phyloP scores from a whole-genome alignment of 2,888 invertebrate genomes.

The Dolomedes plantarius region DNA sequence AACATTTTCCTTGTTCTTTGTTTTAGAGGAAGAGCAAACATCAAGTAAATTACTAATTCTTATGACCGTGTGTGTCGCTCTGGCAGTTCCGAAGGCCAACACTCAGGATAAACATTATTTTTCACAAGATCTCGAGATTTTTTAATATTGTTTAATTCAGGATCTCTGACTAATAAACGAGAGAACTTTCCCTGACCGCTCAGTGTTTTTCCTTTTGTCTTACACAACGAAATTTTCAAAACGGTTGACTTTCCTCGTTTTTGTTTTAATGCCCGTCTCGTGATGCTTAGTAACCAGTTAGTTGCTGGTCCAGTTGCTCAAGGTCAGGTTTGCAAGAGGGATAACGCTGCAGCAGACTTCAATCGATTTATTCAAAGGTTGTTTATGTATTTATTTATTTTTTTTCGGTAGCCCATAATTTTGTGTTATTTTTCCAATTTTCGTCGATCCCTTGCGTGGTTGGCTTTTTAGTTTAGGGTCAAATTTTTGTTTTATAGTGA shows the following conservation, averaged over 20 bases:
- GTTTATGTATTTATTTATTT: too few species aligned
- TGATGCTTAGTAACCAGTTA: neutral
- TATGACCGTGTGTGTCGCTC: neutral
- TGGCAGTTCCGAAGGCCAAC: neutral
- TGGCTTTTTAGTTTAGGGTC: too few species aligned
- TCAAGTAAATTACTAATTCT: too few species aligned
- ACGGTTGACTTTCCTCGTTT: neutral
- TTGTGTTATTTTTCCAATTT: too few species aligned
- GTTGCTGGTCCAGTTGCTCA: neutral
- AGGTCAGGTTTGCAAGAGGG: neutral
- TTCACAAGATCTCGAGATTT: neutral
- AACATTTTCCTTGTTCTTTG: too few species aligned
- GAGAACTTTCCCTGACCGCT: neutral
- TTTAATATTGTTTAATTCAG: neutral
- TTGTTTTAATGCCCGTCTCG: neutral
- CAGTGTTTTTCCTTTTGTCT: slow-evolving; percentile 22
- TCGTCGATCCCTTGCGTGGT: too few species aligned
- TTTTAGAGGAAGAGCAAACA: too few species aligned
- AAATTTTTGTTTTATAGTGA: too few species aligned
- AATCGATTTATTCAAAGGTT: too few species aligned
- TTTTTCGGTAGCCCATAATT: too few species aligned
- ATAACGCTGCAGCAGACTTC: too few species aligned
- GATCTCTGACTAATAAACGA: neutral
- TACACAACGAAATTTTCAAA: neutral
- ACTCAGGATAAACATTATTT: neutral